phyloP scores from a whole-genome alignment of 2,797 vertebrate species.

The Neosalanx taihuensis region DNA sequence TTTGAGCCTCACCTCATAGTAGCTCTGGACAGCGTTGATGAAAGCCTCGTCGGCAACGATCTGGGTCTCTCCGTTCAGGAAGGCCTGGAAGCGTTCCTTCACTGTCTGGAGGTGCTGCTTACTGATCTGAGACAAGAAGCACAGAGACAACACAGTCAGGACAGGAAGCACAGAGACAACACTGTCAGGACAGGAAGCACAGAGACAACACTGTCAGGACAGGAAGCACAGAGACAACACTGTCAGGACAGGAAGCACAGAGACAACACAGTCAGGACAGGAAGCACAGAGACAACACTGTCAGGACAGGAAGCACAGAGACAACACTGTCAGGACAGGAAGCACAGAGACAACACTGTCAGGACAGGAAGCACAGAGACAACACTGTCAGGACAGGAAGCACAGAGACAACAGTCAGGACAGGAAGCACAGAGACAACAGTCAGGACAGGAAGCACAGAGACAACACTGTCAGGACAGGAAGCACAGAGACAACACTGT shows the following conservation, averaged over 20 bases:
- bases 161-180: not conserved
- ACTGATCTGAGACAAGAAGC: conserved; percentile 81
- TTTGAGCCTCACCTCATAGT: conserved; percentile 83
- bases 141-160: not conserved
- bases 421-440: too few species aligned
- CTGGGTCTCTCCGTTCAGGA: conserved; percentile 94
- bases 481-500: too few species aligned
- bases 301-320: conserved; percentile 29
- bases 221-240: too few species aligned
- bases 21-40: conserved; percentile 98
- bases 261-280: too few species aligned
- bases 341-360: conserved; percentile 15
- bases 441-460: conserved; percentile 29
- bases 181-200: not conserved
- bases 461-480: too few species aligned
- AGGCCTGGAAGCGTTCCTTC: conserved; percentile 95
- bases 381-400: not conserved
- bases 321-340: conserved; percentile 21
- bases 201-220: too few species aligned
- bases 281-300: not conserved
- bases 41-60: conserved; percentile 98
- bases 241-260: too few species aligned
- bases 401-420: not conserved
- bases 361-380: too few species aligned
- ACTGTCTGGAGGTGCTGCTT: conserved; percentile 95